Base-by-base conservation (phyloP, 2,113 vertebrate species). In the Plecturocebus donacophilus region DNA sequence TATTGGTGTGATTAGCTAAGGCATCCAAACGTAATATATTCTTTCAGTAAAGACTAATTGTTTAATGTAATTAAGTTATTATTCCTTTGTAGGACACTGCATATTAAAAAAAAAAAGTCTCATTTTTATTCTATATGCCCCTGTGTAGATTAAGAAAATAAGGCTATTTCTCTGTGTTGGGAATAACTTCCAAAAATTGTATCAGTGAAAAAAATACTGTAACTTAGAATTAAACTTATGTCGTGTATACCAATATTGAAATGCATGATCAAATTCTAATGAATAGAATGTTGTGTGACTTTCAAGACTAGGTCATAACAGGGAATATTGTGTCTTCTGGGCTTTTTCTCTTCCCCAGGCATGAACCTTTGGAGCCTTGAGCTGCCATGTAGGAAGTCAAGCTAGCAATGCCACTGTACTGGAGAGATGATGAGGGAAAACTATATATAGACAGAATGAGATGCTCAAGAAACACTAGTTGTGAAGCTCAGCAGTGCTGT, bases 31-130 rank as follows among this genome's bases (percentile, higher is more conserved):
- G 87, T 84, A 30, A 83, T 45, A 10, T 52, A 56, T 87, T 90
- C 19, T 95, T 94, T 94, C 38, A 84, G 40, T 47, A 87, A 75
- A 79, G 23, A 89, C n/a, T 61, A 92, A 75, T 47, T 75, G 61
- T 58, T 52, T 52, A 71, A 10, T 70, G 12, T 66, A 85, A 66
- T 80, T 87, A 77, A 56, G 16, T 45, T 71, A 32, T 32, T 80
- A 61, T 42, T 90, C 23, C 19, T 93, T 91, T 76, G 4, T 49
- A 87, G 70, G 7, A 35, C 0, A 81, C 7, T 56, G 2, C 45
- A 77, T 71, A 17, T 91, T 17, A 87, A 96, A 91, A 96, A 32
- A 40, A 49, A 64, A 87, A 93, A 87, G 87, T 38, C 12, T 40
- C 19, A 45, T 80, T 87, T 87, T 84, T 64, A 90, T 54, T 94